phyloP scores from a whole-genome alignment of 1,140 invertebrate species.

The Dreissena rostriformis region DNA sequence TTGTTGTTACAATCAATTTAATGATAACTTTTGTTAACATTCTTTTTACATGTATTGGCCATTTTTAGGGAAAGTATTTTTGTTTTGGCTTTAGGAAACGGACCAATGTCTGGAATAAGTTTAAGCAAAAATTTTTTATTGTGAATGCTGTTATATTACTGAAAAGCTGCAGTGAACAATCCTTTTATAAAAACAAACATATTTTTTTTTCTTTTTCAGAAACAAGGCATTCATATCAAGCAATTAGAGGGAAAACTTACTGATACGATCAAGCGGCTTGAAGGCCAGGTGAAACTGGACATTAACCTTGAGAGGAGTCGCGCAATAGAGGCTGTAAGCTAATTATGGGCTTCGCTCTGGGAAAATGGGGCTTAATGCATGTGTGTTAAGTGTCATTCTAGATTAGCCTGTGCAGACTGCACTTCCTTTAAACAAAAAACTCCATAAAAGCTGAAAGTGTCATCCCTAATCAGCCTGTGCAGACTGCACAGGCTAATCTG shows the following conservation, averaged over 20 bases:
- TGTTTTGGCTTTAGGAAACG: too few relatives aligned
- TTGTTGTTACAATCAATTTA: too few relatives aligned
- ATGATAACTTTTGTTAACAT: too few relatives aligned
- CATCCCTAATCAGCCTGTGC: background rate
- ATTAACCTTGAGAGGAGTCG: constrained; percentile 80
- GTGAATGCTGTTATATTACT: too few relatives aligned
- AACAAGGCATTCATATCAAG: constrained; percentile 75
- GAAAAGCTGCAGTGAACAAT: too few relatives aligned
- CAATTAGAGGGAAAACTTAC: constrained; percentile 69
- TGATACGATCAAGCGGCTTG: constrained; percentile 78
- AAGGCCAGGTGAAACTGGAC: constrained; percentile 78
- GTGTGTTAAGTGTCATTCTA: background rate
- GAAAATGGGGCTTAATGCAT: background rate
- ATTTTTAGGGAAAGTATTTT: too few relatives aligned
- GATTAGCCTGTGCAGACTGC: background rate
- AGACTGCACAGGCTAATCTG: too few relatives aligned
- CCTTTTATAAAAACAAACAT: too few relatives aligned
- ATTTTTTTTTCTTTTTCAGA: constrained; percentile 63
- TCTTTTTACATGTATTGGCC: too few relatives aligned
- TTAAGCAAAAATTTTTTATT: too few relatives aligned
- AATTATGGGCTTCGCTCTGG: background rate
- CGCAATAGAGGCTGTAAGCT: constrained; percentile 78
- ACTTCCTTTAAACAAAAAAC: too few relatives aligned
- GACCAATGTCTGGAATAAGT: too few relatives aligned
- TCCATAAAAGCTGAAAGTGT: background rate